phyloP scores from a whole-genome alignment of 2,888 invertebrate genomes.

The Patella pellucida region DNA sequence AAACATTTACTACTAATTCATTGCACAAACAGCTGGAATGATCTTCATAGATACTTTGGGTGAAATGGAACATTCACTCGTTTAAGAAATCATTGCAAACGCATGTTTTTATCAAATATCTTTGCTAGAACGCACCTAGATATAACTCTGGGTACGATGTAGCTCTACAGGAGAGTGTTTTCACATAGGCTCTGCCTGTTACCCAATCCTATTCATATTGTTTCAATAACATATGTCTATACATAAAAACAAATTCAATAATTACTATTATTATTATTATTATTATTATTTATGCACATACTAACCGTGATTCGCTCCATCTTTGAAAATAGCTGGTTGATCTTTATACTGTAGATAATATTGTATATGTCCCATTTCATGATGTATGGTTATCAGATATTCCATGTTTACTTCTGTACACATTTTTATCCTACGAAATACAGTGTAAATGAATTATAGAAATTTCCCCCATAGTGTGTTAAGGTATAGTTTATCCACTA shows the following conservation, averaged over 20 bases:
- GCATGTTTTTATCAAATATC: too few species aligned
- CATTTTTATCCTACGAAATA: constrained; percentile 63
- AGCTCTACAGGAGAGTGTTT: too few species aligned
- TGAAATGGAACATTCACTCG: background rate
- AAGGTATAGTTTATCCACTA: too few species aligned
- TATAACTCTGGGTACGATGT: too few species aligned
- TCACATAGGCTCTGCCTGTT: too few species aligned
- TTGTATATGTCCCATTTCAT: constrained; percentile 70
- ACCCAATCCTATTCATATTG: too few species aligned
- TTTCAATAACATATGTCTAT: too few species aligned
- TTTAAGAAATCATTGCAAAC: background rate
- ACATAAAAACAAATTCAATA: too few species aligned
- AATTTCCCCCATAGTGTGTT: too few species aligned
- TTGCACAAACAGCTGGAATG: background rate
- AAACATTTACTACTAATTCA: background rate
- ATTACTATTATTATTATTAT: too few species aligned
- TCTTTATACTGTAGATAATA: constrained; percentile 67
- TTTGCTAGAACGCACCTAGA: too few species aligned
- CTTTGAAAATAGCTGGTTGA: constrained; percentile 76
- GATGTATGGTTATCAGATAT: constrained; percentile 64
- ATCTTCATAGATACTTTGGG: too few species aligned
- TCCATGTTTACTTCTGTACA: constrained; percentile 66
- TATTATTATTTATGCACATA: background rate
- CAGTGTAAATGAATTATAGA: background rate
- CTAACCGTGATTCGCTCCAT: constrained; percentile 73